Percentiles rank a stretch among this genome's conserved stretches.
Conservation (phyloP, 2,888 invertebrate genomes). For the Drosophila stalkeri region DNA sequence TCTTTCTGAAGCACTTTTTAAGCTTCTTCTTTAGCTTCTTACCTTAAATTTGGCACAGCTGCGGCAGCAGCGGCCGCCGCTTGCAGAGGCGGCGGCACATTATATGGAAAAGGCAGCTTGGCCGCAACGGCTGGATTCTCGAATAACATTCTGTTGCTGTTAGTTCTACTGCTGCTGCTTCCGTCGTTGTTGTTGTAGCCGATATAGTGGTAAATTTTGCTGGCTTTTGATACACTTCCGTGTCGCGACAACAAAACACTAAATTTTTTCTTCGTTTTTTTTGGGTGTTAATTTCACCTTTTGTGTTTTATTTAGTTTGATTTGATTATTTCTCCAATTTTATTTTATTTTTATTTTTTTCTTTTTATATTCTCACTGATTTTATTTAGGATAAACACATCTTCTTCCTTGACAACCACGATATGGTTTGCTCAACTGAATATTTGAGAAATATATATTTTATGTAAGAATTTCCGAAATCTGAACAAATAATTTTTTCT, state of each 20-base stretch:
- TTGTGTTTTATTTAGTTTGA: slow-evolving; percentile 8
- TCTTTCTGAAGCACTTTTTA: slow-evolving; percentile 23
- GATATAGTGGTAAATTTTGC: slow-evolving; percentile 75
- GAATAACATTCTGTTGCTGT: slow-evolving; percentile 87
- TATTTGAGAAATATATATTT: slow-evolving; percentile 11
- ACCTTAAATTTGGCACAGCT: slow-evolving; percentile 85
- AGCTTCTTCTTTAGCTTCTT: slow-evolving; percentile 52
- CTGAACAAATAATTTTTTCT: no score
- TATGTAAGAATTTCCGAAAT: no score
- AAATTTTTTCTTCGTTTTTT: slow-evolving; percentile 7
- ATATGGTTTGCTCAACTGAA: slow-evolving; percentile 18
- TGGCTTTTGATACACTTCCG: slow-evolving; percentile 63
- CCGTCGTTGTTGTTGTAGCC: slow-evolving; percentile 49
- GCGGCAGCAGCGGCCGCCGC: slow-evolving; percentile 84
- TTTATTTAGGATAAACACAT: slow-evolving; percentile 47
- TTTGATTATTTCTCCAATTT: slow-evolving; percentile 3
- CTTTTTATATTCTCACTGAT: slow-evolving; percentile 17
- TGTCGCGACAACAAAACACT: slow-evolving; percentile 35
- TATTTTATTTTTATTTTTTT: neutral
- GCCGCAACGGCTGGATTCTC: slow-evolving; percentile 89
- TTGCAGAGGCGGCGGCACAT: slow-evolving; percentile 89
- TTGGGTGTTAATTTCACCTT: slow-evolving; percentile 31
- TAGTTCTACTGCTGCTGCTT: slow-evolving; percentile 38
- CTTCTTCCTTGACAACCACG: slow-evolving; percentile 21
- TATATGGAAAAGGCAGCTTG: slow-evolving; percentile 90